Evolutionary conservation across 2,888 invertebrate species (phyloP), one percentile per base, ranked within the genome.

Genomic region (Parascotia fuliginaria): DNA sequence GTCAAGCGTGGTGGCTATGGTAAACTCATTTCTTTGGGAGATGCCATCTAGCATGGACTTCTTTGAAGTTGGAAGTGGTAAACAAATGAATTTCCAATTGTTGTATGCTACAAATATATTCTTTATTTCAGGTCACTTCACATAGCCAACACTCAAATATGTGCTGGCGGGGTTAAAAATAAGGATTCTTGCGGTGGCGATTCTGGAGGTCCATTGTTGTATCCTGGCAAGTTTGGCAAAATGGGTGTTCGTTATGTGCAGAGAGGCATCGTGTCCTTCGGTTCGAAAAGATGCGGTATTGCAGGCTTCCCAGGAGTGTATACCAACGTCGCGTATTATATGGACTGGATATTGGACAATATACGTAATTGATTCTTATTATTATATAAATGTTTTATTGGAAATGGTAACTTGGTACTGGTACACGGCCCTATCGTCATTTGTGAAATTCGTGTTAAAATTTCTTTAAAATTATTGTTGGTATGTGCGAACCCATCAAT

Each of bases 111-210:
- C n/a, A n/a, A n/a, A n/a, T n/a, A n/a, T n/a, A 19, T 15, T 1
- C 16, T 16, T 16, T 16, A n/a, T 38, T 71, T 19, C 60, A 79
- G 76, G 15, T 27, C 64, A 5, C 73, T 76, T 1, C 66, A 60
- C 0, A 81, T 94, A 28, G 77, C 82, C 66, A 73, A 86, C 33
- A 83, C 81, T n/a, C 93, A 94, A 65, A 49, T 94, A 24, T 94
- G 94, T 60, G 93, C 93, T 0, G 93, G 93, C 1, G 94, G 94
- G 0, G 75, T 81, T 1, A 78, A 76, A 12, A 88, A 89, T 9
- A 90, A 90, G 53, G 95, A 95, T 72, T 94, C 95, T 0, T 96
- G 95, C 63, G 81, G 86, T 0, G 95, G 95, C 0, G 95, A 95
- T 68, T 95, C 95, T 9, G 95, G 96, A 0, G 95, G 95, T 0